phyloP scores from a whole-genome alignment of 2,113 vertebrate genomes.

The Bagarius yarrelli region DNA sequence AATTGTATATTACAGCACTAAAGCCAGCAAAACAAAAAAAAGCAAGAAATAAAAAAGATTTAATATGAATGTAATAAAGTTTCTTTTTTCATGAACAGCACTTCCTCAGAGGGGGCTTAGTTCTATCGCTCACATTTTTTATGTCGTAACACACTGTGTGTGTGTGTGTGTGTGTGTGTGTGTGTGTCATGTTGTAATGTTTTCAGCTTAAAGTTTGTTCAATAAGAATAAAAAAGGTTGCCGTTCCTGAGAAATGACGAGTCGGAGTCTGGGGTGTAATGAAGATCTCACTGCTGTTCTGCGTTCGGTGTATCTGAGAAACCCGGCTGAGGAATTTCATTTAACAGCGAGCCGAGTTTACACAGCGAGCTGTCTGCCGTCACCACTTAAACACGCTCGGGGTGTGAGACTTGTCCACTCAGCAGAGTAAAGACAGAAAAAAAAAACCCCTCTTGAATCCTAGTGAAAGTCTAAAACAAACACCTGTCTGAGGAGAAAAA shows the following conservation, averaged over 20 bases:
- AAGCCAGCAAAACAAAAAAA: neutral
- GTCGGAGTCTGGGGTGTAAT: conserved; percentile 18
- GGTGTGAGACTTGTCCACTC: conserved; percentile 24
- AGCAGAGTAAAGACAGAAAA: conserved; percentile 12
- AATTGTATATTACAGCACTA: neutral
- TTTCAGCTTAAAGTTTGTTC: no score
- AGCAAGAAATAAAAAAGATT: no score
- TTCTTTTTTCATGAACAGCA: no score
- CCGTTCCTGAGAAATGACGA: conserved; percentile 7
- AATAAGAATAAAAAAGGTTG: neutral
- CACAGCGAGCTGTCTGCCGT: conserved; percentile 31
- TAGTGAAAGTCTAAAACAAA: conserved; percentile 32
- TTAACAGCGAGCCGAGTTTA: conserved; percentile 32
- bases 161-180: no score
- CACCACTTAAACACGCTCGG: conserved; percentile 35
- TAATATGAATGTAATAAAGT: no score
- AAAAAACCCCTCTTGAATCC: neutral
- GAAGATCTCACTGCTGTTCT: conserved; percentile 23
- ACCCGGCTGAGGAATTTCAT: conserved; percentile 42
- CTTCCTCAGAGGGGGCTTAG: no score
- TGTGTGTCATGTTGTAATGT: no score
- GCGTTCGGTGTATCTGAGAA: conserved; percentile 27
- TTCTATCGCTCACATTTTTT: no score
- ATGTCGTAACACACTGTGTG: no score
- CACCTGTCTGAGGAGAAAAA: conserved; percentile 20